A percentile compares a stretch with the other conserved stretches of the same genome.
These are phyloP conservation scores for Pseudocheirus occidentalis DNA, from an alignment of 2,797 vertebrate genomes.

Conservation along the genomic window DNA sequence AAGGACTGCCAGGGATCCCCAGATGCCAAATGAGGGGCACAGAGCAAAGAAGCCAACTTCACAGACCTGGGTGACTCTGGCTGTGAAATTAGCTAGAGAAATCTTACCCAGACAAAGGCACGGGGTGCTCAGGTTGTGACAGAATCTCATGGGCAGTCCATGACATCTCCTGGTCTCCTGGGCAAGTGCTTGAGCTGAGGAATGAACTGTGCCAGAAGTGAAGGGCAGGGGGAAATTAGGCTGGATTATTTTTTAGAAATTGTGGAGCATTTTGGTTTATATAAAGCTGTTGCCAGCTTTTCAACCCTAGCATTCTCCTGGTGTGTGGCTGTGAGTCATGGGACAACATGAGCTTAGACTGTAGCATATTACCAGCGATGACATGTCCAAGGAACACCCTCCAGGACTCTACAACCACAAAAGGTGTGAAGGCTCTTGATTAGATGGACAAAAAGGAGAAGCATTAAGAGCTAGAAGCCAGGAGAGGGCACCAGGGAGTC, in stretches of 20 bases:
- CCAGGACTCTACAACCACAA: not conserved
- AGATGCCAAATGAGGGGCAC: not conserved
- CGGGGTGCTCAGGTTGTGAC: not conserved
- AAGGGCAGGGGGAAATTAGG: not conserved
- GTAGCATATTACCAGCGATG: not conserved
- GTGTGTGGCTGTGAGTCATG: not conserved
- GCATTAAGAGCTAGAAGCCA: not conserved
- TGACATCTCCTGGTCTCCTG: not conserved
- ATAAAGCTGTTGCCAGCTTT: not conserved
- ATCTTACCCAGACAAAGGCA: not conserved
- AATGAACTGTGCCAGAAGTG: not conserved
- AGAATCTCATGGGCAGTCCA: not conserved
- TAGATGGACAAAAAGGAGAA: not conserved
- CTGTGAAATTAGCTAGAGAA: not conserved
- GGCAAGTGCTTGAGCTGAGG: not conserved
- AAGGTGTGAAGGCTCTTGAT: not conserved
- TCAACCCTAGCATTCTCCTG: not conserved
- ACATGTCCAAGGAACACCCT: not conserved
- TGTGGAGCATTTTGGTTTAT: not conserved
- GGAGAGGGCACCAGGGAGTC: not conserved
- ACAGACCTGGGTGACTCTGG: not conserved
- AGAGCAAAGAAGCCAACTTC: not conserved
- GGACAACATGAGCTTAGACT: not conserved
- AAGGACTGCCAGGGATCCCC: not conserved
- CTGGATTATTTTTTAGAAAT: not conserved